These are phyloP conservation scores for Melikaiella ostensackeni DNA, from an alignment of 2,888 invertebrate species.

Conservation along the genomic window DNA sequence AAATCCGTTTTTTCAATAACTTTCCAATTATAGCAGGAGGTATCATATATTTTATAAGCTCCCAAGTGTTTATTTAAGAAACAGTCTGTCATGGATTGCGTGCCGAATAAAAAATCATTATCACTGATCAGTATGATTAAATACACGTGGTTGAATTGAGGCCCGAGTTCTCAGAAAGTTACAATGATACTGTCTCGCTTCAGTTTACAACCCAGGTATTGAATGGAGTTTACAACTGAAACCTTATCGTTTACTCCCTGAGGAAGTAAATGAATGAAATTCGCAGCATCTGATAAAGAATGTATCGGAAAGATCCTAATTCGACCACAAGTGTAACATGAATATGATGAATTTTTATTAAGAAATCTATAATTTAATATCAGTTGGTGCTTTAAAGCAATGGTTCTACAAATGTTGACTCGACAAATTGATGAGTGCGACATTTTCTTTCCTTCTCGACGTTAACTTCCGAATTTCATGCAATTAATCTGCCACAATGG, in stretches of 20 bases:
- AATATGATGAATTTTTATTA: neutral
- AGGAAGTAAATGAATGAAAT: neutral
- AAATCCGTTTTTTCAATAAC: too few species aligned
- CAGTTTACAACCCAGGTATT: neutral
- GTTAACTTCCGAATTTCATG: neutral
- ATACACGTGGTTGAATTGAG: too few species aligned
- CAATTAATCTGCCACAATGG: neutral
- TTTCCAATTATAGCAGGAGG: too few species aligned
- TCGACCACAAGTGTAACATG: neutral
- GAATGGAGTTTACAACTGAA: neutral
- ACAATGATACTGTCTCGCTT: neutral
- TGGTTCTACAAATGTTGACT: slow-evolving; percentile 40
- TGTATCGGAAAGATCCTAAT: neutral
- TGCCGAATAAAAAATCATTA: too few species aligned
- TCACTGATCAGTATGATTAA: too few species aligned
- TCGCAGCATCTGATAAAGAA: neutral
- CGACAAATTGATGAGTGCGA: neutral
- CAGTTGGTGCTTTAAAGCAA: slow-evolving; percentile 41
- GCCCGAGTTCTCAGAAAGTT: neutral
- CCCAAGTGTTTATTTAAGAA: too few species aligned
- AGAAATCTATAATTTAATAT: slow-evolving; percentile 14
- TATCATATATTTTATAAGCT: too few species aligned
- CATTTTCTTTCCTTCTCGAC: neutral
- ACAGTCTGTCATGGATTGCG: too few species aligned
- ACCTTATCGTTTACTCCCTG: neutral